Conservation (phyloP, 1,140 invertebrate species). For the Drosophila pseudoananassae region DNA sequence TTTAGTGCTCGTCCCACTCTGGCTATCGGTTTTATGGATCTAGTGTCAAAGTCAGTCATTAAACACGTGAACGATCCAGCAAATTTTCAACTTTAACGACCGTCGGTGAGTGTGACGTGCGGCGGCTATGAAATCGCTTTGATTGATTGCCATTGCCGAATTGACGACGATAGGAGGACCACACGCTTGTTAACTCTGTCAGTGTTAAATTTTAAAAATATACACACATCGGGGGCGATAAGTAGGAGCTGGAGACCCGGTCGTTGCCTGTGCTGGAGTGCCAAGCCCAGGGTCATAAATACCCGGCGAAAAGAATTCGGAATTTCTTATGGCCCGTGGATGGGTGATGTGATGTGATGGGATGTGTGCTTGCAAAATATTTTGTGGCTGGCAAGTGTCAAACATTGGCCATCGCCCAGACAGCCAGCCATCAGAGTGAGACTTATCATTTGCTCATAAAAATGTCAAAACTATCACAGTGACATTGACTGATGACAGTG, state of each 20-base stretch:
- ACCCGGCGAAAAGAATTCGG: slow-evolving; percentile 9
- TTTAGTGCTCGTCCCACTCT: slow-evolving; percentile 11
- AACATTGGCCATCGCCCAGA: slow-evolving; percentile 73
- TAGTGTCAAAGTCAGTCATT: slow-evolving; percentile 28
- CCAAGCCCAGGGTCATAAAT: slow-evolving; percentile 59
- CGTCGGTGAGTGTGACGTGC: slow-evolving; percentile 28
- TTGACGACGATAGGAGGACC: slow-evolving; percentile 53
- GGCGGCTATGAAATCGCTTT: slow-evolving; percentile 46
- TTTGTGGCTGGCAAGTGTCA: slow-evolving; percentile 70
- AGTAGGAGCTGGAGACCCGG: slow-evolving; percentile 22
- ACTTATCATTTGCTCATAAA: slow-evolving; percentile 80
- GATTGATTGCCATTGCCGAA: slow-evolving; percentile 57
- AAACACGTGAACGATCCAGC: slow-evolving; percentile 31
- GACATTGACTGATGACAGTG: slow-evolving; percentile 78
- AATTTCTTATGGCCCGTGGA: slow-evolving; percentile 18
- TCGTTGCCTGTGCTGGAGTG: slow-evolving; percentile 2
- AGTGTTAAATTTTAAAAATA: slow-evolving; percentile 51
- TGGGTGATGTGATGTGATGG: slow-evolving; percentile 5
- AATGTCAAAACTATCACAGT: slow-evolving; percentile 80
- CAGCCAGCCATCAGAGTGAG: slow-evolving; percentile 59
- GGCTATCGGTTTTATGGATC: slow-evolving; percentile 7
- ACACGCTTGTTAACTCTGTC: slow-evolving; percentile 50
- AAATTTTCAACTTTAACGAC: slow-evolving; percentile 29
- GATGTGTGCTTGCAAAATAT: slow-evolving; percentile 34
- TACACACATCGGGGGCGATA: slow-evolving; percentile 41